phyloP scores from a whole-genome alignment of 1,140 invertebrate genomes.

The Bombus turneri region DNA sequence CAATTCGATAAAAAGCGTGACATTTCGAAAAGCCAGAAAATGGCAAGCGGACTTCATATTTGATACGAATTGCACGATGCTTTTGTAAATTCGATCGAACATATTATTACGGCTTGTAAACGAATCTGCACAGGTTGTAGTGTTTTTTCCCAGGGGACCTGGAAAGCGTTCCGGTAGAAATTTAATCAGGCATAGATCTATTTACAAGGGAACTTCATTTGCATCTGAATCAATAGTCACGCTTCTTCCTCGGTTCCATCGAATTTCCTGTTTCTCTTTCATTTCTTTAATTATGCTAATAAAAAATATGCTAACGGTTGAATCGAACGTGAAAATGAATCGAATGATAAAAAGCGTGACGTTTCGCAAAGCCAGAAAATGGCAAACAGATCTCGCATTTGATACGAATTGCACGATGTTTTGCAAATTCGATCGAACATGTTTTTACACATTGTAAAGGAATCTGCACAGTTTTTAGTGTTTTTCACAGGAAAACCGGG shows the following conservation, averaged over 20 bases:
- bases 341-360: neutral
- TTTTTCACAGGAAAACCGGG: neutral
- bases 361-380: neutral
- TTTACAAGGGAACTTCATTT: neutral
- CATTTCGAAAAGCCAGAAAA: neutral
- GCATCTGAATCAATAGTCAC: neutral
- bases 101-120: neutral
- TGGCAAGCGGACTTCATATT: neutral
- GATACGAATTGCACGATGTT: neutral
- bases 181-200: slow-evolving; percentile 14
- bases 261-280: neutral
- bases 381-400: neutral
- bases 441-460: neutral
- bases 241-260: neutral
- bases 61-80: neutral
- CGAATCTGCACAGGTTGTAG: neutral
- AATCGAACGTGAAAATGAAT: too few species aligned
- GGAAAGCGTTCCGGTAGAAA: neutral
- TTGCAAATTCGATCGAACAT: neutral
- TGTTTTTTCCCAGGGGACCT: neutral
- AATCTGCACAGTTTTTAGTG: neutral
- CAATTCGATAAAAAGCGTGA: neutral
- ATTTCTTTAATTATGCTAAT: too few species aligned
- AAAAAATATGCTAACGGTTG: too few species aligned
- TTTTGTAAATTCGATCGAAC: neutral